Conservation (phyloP, 2,888 invertebrate genomes). For the Drosophila infuscata region DNA sequence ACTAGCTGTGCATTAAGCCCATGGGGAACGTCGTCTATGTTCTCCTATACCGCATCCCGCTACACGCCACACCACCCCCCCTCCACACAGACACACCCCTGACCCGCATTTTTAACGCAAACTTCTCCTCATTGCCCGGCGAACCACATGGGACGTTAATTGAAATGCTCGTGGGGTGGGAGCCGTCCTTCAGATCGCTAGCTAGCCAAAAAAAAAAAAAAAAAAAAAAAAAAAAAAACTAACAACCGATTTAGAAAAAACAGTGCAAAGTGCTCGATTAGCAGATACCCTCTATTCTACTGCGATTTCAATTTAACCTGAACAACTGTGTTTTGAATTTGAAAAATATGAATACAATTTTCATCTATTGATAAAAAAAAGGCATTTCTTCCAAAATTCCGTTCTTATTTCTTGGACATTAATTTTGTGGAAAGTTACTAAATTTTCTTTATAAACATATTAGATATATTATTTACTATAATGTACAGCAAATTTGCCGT, state of each 20-base stretch:
- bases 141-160: slow-evolving; percentile 64
- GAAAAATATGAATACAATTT: no score
- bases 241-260: background rate
- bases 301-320: background rate
- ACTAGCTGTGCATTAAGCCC: slow-evolving; percentile 4
- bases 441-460: background rate
- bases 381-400: background rate
- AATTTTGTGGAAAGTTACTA: background rate
- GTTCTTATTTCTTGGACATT: background rate
- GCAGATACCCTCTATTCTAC: slow-evolving; percentile 11
- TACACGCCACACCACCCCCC: background rate
- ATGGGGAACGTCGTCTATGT: background rate
- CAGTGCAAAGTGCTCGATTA: background rate
- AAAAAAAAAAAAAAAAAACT: background rate
- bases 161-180: slow-evolving; percentile 63
- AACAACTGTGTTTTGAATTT: background rate
- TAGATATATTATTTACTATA: background rate
- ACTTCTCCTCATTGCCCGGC: slow-evolving; percentile 28
- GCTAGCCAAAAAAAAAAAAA: slow-evolving; percentile 26
- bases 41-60: background rate
- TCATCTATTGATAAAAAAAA: background rate
- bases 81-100: background rate
- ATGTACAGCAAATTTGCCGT: background rate
- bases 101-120: slow-evolving; percentile 22
- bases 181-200: slow-evolving; percentile 56